Conservation (phyloP, 2,113 vertebrate genomes). For the Erythrocercus mccallii region DNA sequence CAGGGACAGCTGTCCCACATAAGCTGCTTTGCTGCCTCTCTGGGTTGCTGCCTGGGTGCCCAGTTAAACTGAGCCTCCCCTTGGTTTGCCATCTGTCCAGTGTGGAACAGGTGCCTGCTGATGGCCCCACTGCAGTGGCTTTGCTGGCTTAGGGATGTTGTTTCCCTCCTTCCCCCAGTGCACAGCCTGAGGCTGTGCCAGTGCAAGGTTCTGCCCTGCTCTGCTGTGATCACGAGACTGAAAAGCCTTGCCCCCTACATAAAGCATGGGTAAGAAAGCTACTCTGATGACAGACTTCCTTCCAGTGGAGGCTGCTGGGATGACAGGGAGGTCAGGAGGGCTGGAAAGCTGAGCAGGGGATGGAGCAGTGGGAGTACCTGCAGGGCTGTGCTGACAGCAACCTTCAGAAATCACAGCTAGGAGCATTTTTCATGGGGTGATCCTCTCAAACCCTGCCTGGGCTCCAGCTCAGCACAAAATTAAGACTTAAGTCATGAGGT, state of each 20-base stretch:
- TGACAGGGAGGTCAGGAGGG: not conserved
- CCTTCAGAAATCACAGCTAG: not conserved
- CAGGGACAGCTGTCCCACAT: not conserved
- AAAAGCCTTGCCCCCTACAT: not conserved
- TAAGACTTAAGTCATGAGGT: not conserved
- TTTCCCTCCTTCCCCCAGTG: not conserved
- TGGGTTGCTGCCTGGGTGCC: not conserved
- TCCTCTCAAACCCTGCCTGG: not conserved
- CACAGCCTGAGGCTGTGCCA: not conserved
- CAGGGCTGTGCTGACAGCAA: rapidly evolving
- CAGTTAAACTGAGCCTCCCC: not conserved
- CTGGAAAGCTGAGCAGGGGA: not conserved
- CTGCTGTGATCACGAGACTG: not conserved
- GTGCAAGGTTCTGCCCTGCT: not conserved
- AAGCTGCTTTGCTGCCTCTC: slow-evolving; percentile 4
- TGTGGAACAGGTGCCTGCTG: not conserved
- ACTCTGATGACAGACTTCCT: not conserved
- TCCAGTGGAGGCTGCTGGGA: not conserved
- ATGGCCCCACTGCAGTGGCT: not conserved
- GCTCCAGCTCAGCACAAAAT: not conserved
- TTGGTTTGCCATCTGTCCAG: not conserved
- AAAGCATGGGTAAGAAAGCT: not conserved
- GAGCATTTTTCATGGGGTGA: not conserved
- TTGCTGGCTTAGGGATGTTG: not conserved
- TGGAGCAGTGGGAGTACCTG: not conserved